Evolutionary conservation across 2,888 invertebrate species (phyloP).

Genomic region (Phengaris alcon): DNA sequence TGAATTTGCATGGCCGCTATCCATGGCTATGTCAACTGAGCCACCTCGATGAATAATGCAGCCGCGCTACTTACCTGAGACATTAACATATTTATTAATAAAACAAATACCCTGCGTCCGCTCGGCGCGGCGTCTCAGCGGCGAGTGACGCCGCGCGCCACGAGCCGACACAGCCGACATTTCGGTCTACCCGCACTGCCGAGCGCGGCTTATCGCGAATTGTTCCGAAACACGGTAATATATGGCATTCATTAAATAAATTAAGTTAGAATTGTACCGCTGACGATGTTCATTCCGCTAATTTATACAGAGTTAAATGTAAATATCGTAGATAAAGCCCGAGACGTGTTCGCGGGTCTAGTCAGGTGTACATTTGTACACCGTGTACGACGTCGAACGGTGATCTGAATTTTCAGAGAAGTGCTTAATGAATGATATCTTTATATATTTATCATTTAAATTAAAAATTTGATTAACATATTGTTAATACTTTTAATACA

Average conservation of each 20-base stretch:
- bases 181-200: slow-evolving; percentile 51
- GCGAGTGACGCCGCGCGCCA: slow-evolving; percentile 47
- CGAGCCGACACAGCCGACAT: slow-evolving; percentile 58
- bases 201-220: slow-evolving; percentile 60
- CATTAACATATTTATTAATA: slow-evolving; percentile 80
- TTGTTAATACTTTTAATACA: too few relatives aligned
- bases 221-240: slow-evolving; percentile 68
- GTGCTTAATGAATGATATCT: not conserved
- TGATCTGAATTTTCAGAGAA: not conserved
- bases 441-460: not conserved
- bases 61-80: slow-evolving; percentile 69
- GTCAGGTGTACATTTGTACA: not conserved
- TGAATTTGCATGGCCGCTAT: slow-evolving; percentile 76
- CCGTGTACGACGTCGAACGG: not conserved
- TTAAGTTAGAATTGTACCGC: slow-evolving; percentile 65
- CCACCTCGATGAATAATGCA: slow-evolving; percentile 77
- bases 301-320: slow-evolving; percentile 69
- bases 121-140: slow-evolving; percentile 46
- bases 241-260: slow-evolving; percentile 77
- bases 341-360: slow-evolving; percentile 19
- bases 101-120: slow-evolving; percentile 76
- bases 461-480: too few relatives aligned
- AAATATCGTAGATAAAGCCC: slow-evolving; percentile 49
- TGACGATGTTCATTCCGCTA: slow-evolving; percentile 70
- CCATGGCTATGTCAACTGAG: slow-evolving; percentile 76